A percentile compares a stretch with the other conserved stretches of the same genome.
Conservation (phyloP, 2,797 vertebrate species). For the Onychomys torridus region DNA sequence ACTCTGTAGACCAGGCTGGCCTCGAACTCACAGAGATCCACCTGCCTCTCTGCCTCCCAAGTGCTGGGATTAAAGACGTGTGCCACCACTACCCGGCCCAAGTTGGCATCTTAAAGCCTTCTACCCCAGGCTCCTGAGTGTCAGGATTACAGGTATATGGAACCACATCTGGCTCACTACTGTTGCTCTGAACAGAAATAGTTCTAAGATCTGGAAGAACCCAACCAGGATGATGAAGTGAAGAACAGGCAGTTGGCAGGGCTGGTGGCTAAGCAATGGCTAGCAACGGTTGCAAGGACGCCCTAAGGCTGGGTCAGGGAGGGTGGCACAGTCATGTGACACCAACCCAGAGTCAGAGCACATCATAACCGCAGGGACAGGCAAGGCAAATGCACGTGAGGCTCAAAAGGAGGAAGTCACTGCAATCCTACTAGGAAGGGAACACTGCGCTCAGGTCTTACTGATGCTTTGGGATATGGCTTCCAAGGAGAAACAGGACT, state of each 20-base stretch:
- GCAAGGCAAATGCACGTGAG: background rate
- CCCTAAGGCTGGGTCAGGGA: background rate
- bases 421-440: background rate
- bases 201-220: background rate
- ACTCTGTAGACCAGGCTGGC: no score
- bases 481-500: background rate
- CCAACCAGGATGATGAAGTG: background rate
- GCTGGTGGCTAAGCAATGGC: background rate
- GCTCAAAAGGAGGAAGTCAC: background rate
- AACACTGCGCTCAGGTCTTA: background rate
- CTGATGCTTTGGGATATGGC: background rate
- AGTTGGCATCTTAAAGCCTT: background rate
- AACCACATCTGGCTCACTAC: background rate
- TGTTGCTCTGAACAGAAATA: slow-evolving; percentile 21
- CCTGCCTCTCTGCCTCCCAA: no score
- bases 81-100: no score
- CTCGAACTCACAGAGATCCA: no score
- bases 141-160: background rate
- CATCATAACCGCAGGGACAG: background rate
- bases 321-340: background rate
- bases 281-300: background rate
- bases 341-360: background rate
- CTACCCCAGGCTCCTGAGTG: background rate
- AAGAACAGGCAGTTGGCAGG: background rate
- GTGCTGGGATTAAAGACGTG: no score